Conservation (phyloP, 2,797 vertebrate genomes). For the Vipera latastei region DNA sequence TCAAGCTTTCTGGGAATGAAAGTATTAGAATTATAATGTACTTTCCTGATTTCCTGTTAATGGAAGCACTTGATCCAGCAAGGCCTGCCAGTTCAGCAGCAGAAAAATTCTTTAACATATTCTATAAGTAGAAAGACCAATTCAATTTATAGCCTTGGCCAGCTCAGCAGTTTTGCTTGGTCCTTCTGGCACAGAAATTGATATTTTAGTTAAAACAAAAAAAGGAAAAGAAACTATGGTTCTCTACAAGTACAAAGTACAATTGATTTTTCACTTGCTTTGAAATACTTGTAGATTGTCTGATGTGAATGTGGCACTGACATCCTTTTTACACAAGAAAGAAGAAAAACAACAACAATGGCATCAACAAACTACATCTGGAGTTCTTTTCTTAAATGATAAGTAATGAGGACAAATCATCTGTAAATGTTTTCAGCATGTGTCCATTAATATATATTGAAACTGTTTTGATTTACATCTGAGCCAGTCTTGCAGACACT, state of each 20-base stretch:
- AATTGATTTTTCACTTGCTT: conserved; percentile 21
- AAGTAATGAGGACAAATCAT: conserved; percentile 20
- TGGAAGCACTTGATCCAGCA: conserved; percentile 68
- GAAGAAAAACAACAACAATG: not conserved
- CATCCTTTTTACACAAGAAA: conserved; percentile 17
- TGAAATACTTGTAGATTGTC: conserved; percentile 34
- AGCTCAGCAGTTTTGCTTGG: conserved; percentile 61
- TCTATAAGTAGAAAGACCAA: conserved; percentile 63
- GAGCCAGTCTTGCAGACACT: not conserved
- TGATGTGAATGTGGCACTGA: conserved; percentile 40
- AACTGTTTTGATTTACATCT: not conserved
- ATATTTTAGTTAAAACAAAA: conserved; percentile 55
- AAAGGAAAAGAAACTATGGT: conserved; percentile 1
- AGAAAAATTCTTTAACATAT: conserved; percentile 66
- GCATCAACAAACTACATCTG: conserved; percentile 26
- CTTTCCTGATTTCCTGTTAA: conserved; percentile 65
- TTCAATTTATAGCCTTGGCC: conserved; percentile 59
- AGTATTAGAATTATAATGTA: conserved; percentile 66
- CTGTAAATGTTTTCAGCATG: conserved; percentile 13
- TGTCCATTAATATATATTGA: not conserved
- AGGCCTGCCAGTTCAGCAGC: conserved; percentile 58
- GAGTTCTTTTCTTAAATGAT: conserved; percentile 14
- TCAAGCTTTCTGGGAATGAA: conserved; percentile 64
- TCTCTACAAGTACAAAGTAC: conserved; percentile 32
- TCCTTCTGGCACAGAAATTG: conserved; percentile 51